Percentiles rank a stretch among this genome's conserved stretches.
phyloP scores from a whole-genome alignment of 2,113 vertebrate species.

The Chunga burmeisteri region DNA sequence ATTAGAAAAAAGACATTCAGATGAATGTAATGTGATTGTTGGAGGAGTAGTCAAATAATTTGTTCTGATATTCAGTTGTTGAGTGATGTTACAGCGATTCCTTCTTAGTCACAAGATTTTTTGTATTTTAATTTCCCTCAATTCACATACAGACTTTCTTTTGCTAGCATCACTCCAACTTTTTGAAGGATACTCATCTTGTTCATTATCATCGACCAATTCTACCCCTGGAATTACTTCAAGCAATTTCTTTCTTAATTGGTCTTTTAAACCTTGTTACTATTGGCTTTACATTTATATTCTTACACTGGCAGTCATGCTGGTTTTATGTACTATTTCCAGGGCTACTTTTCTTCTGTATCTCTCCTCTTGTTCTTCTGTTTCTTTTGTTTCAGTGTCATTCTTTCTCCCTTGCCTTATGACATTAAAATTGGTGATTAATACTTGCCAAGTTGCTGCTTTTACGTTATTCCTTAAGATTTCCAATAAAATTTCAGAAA shows the following conservation, averaged over 20 bases:
- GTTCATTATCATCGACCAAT: background rate
- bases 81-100: background rate
- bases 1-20: background rate
- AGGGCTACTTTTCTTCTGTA: background rate
- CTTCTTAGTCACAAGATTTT: background rate
- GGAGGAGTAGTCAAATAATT: background rate
- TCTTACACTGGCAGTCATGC: background rate
- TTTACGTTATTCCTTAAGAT: background rate
- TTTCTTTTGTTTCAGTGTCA: background rate
- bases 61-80: background rate
- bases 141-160: background rate
- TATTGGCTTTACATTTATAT: constrained; percentile 5
- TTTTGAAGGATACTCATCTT: background rate
- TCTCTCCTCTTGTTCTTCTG: background rate
- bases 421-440: background rate
- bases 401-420: background rate
- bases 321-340: background rate
- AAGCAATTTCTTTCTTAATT: constrained; percentile 14
- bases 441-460: background rate
- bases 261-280: constrained; percentile 6
- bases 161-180: background rate
- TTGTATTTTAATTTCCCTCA: background rate
- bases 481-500: background rate
- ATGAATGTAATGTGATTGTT: background rate
- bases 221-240: background rate